Percentiles rank a stretch among this genome's conserved stretches.
phyloP scores from a whole-genome alignment of 2,888 invertebrate species.

The Melikaiella ostensackeni region DNA sequence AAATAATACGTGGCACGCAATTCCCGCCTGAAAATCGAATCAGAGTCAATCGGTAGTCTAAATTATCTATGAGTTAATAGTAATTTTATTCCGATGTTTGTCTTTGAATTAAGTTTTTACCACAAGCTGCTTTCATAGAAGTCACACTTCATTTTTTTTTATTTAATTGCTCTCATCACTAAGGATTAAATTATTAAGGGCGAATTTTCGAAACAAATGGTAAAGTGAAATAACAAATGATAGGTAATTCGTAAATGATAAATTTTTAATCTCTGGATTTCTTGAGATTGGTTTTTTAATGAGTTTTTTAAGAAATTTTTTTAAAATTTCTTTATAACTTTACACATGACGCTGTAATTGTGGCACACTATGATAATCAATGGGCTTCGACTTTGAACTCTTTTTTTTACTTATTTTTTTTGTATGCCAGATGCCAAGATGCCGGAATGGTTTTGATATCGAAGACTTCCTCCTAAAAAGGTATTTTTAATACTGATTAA shows the following conservation, averaged over 20 bases:
- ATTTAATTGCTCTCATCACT: background rate
- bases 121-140: background rate
- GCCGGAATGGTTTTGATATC: conserved; percentile 10
- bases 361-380: background rate
- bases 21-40: background rate
- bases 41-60: background rate
- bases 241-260: no score
- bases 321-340: no score
- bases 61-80: background rate
- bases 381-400: background rate
- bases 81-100: background rate
- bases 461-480: conserved; percentile 10
- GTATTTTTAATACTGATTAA: conserved; percentile 1
- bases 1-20: background rate
- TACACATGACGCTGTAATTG: no score
- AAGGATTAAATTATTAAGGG: background rate
- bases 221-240: background rate
- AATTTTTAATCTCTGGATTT: no score
- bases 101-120: background rate
- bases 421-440: background rate
- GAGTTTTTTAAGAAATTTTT: no score
- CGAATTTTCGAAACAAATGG: conserved; percentile 1
- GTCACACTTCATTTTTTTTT: background rate
- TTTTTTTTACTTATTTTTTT: background rate
- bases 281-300: no score